Evolutionary conservation across 2,888 invertebrate genomes (phyloP), one percentile per base, ranked within the genome.

Genomic region (Frankliniella fusca): DNA sequence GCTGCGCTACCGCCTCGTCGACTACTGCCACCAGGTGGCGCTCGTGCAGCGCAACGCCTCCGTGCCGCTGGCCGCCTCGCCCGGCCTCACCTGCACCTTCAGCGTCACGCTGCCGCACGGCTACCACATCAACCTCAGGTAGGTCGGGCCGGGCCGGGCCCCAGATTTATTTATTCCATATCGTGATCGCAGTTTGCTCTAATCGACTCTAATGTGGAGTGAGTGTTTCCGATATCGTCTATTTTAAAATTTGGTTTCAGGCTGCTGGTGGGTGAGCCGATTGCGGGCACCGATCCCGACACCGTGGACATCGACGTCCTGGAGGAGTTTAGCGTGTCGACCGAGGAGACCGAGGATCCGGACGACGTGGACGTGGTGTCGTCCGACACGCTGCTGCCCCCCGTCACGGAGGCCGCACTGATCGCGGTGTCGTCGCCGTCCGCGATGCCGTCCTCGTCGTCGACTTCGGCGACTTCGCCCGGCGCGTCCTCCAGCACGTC

Each of bases 1-100:
- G 87, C 90, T 93, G 85, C 89, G 89, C 85, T 93, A 92, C 89
- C 91, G 91, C 86, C 88, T 91, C 85, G 93, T 93, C 83, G 93
- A 94, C 88, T 92, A 92, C 87, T 94, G 94, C 86, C 93, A 93
- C 87, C 92, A 93, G 87, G 91, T 93, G 84, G 91, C 92, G 61
- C 90, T 93, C 85, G 90, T 90, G 85, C 89, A 89, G 82, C 90
- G 90, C 84, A 93, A 92, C 89, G 93, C 92, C 86, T 91, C 92
- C 86, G 92, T 92, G 89, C 91, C 91, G 87, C 89, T 93, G 86
- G 91, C 91, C 84, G 27, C 76, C 11, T 81, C 83, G 0, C 88
- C 89, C 20, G 90, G 91, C 80, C 87, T 93, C 48, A 89, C 91
- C 84, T 94, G 94, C 87, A 92, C 92, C 48, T 93, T 93, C 87